These are phyloP conservation scores for Heterotilapia buettikoferi DNA, from an alignment of 2,113 vertebrate genomes.

Conservation along the genomic window DNA sequence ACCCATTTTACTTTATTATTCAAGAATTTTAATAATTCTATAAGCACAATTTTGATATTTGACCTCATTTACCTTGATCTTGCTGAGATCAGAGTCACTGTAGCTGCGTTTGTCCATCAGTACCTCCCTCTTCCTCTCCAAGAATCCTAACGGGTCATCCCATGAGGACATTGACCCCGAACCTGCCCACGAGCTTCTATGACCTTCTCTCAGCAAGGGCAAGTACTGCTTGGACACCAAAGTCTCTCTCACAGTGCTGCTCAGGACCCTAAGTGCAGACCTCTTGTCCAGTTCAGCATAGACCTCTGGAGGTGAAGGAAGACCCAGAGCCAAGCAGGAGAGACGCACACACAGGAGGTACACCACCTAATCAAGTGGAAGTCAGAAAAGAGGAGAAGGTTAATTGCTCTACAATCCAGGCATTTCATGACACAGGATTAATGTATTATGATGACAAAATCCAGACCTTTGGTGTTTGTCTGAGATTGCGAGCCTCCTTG, in stretches of 20 bases:
- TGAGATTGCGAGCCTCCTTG: slow-evolving; percentile 71
- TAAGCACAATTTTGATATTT: background rate
- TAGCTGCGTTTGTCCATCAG: slow-evolving; percentile 72
- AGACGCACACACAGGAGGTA: slow-evolving; percentile 71
- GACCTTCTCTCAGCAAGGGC: slow-evolving; percentile 43
- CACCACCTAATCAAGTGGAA: slow-evolving; percentile 44
- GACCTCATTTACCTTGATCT: slow-evolving; percentile 54
- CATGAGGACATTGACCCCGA: slow-evolving; percentile 55
- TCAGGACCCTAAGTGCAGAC: slow-evolving; percentile 43
- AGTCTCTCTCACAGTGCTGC: slow-evolving; percentile 62
- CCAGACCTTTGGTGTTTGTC: slow-evolving; percentile 72
- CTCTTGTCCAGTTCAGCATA: slow-evolving; percentile 67
- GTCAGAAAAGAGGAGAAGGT: background rate
- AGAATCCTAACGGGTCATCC: slow-evolving; percentile 66
- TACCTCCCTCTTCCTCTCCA: slow-evolving; percentile 64
- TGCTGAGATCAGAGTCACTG: slow-evolving; percentile 75
- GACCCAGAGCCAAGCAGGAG: slow-evolving; percentile 61
- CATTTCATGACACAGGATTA: background rate
- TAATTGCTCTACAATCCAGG: background rate
- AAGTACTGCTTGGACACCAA: slow-evolving; percentile 59
- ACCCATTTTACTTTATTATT: background rate
- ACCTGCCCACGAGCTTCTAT: background rate
- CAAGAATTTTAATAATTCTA: background rate
- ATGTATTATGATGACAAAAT: background rate
- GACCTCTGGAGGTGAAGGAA: slow-evolving; percentile 52